These are phyloP conservation scores for Lycocorax pyrrhopterus DNA, from an alignment of 2,113 vertebrate genomes.

Conservation along the genomic window DNA sequence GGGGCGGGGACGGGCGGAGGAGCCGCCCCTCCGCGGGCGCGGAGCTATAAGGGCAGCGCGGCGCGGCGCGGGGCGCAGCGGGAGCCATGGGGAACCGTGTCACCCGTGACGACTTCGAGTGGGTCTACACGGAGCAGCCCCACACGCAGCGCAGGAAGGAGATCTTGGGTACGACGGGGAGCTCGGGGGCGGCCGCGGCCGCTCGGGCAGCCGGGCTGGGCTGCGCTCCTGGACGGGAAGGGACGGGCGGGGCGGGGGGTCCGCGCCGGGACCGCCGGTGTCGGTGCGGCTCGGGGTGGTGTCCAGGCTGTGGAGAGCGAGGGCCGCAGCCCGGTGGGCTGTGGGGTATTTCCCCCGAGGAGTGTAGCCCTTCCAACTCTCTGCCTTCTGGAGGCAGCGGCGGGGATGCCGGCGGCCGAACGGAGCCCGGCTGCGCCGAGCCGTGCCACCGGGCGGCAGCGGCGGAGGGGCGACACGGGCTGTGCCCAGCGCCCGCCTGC, in stretches of 20 bases:
- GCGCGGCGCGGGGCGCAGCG: background rate
- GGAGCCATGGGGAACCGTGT: constrained; percentile 81
- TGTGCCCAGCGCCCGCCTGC: background rate
- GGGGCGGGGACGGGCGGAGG: background rate
- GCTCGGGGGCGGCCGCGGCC: background rate
- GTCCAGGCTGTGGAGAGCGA: background rate
- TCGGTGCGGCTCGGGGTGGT: background rate
- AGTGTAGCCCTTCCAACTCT: background rate
- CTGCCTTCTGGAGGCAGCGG: background rate
- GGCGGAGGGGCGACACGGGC: background rate
- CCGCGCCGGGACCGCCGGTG: background rate
- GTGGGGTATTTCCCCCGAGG: background rate
- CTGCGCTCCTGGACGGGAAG: background rate
- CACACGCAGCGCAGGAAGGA: constrained; percentile 92
- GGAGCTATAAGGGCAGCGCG: background rate
- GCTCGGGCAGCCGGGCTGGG: background rate
- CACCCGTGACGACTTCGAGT: constrained; percentile 88
- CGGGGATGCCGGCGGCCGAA: background rate
- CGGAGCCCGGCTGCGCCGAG: background rate
- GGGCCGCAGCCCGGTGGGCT: background rate
- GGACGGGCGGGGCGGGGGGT: background rate
- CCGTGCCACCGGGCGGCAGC: background rate
- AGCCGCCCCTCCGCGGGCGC: background rate
- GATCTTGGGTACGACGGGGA: constrained; percentile 82
- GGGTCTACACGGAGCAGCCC: constrained; percentile 95